These are phyloP conservation scores for Nephila pilipes DNA, from an alignment of 1,140 invertebrate genomes.

Conservation along the genomic window DNA sequence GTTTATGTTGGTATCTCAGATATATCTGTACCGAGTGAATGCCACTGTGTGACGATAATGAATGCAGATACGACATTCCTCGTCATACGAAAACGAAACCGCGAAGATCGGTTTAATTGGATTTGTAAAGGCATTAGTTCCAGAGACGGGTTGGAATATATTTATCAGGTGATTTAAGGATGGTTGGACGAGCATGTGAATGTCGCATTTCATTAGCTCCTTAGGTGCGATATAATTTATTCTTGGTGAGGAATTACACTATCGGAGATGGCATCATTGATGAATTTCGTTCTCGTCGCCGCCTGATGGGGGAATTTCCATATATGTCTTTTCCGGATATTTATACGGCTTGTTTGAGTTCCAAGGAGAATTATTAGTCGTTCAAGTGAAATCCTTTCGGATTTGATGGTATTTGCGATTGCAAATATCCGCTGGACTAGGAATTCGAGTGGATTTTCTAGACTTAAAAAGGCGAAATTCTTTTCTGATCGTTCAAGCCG, in stretches of 20 bases:
- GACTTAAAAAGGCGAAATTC: too few species aligned
- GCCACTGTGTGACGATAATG: conserved; percentile 17
- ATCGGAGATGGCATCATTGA: conserved; percentile 41
- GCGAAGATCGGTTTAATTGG: conserved; percentile 65
- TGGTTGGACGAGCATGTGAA: conserved; percentile 20
- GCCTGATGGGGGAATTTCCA: conserved; percentile 26
- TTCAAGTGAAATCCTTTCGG: not conserved
- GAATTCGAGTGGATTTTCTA: not conserved
- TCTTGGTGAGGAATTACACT: conserved; percentile 21
- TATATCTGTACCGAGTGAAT: conserved; percentile 14
- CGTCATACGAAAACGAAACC: conserved; percentile 43
- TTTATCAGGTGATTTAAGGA: conserved; percentile 46
- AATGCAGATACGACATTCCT: conserved; percentile 44
- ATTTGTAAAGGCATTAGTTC: conserved; percentile 48
- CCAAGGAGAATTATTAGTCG: conserved; percentile 22
- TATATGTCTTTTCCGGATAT: conserved; percentile 14
- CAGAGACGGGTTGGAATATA: conserved; percentile 40
- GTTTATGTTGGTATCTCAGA: conserved; percentile 10
- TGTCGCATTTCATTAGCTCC: conserved; percentile 67
- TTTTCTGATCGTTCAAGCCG: too few species aligned
- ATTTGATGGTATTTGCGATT: not conserved
- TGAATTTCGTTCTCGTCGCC: conserved; percentile 29
- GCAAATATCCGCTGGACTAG: not conserved
- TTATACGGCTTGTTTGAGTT: conserved; percentile 29
- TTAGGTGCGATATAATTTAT: conserved; percentile 52